Base-by-base conservation (phyloP, 2,888 invertebrate species). In the Hemicrepidius hirtus region DNA sequence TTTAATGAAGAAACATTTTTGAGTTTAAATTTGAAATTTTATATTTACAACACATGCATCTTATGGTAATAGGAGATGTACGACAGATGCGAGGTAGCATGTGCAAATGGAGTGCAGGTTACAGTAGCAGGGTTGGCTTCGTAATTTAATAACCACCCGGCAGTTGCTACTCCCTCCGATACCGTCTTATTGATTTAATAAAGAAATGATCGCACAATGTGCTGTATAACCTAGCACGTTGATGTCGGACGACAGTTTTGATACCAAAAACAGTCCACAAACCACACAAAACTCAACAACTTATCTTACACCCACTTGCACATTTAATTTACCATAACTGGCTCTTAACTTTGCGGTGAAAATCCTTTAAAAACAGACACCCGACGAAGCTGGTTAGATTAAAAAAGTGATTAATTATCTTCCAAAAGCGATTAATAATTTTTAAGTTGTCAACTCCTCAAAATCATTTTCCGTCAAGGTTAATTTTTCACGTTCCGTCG, bases 91-190 rank as follows among this genome's bases (percentile, higher is more conserved):
- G 46, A 53, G 70, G 70, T 73, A 66, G 68, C 69, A 69, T 74
- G 71, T 69, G 74, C 67, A 72, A 67, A 74, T 67, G 55, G 53
- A 72, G 70, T 71, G 72, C 71, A 75, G 71, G 68, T 74, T 71
- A 70, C 70, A 68, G 63, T 60, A 53, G 62, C 68, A 55, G 59
- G 59, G 80, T 79, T 78, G 83, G 83, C 80, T 80, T 78, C 80
- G 84, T 85, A 85, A 85, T 85, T 84, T 82, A 85, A 85, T 84
- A 85, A 85, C 81, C 81, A 82, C 82, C 81, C 82, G 78, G 74
- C 79, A 73, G 78, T 73, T 72, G 80, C 74, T 80, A 78, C 78
- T 77, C 77, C 79, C 79, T 80, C 81, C 82, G 80, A 81, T 81
- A 79, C 77, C 77, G 75, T 75, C 82, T 82, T 84, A 85, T 85